Percentiles rank a stretch among this genome's conserved stretches.
Conservation (phyloP, 2,113 vertebrate species). For the Myotis lucifugus region DNA sequence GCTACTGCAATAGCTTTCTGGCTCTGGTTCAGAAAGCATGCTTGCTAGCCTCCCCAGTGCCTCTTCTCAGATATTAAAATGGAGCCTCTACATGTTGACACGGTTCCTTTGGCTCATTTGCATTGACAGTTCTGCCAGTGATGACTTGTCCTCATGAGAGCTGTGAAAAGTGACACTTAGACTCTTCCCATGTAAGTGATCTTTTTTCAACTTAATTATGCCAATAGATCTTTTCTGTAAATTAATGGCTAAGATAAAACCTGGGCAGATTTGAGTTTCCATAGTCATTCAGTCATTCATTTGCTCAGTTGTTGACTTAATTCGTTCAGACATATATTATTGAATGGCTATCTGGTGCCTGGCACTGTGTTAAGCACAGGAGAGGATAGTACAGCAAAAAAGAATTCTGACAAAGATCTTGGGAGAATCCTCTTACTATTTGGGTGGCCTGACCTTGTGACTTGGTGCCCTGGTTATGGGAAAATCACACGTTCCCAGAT, state of each 20-base stretch:
- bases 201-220: conserved; percentile 23
- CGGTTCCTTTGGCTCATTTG: background rate
- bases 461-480: background rate
- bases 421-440: background rate
- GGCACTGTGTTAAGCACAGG: background rate
- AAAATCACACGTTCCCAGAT: background rate
- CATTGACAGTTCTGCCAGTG: background rate
- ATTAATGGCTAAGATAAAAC: background rate
- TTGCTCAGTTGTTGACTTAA: background rate
- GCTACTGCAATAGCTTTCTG: background rate
- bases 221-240: background rate
- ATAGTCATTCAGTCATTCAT: background rate
- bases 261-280: background rate
- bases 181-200: background rate
- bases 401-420: background rate
- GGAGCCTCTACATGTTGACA: background rate
- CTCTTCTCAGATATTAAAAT: conserved; percentile 39
- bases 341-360: background rate
- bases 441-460: background rate
- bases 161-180: background rate
- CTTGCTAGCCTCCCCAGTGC: background rate
- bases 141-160: background rate
- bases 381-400: background rate
- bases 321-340: background rate
- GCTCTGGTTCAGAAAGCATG: background rate